These are phyloP conservation scores for Cochlearius cochlearius DNA, from an alignment of 2,113 vertebrate genomes.

Conservation along the genomic window DNA sequence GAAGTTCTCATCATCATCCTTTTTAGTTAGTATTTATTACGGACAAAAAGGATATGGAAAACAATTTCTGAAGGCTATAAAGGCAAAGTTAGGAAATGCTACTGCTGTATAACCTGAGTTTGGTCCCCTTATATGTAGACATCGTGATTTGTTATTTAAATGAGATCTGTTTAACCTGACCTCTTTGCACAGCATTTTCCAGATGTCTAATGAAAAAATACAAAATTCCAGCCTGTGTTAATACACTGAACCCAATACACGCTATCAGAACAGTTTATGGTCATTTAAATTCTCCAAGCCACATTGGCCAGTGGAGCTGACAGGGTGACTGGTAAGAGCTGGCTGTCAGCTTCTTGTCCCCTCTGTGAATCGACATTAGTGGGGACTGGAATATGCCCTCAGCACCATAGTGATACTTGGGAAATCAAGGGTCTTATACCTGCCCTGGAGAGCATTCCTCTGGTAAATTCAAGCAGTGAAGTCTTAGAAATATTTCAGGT, in stretches of 20 bases:
- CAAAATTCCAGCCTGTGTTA: background rate
- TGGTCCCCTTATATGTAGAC: background rate
- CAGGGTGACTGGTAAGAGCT: background rate
- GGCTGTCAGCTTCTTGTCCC: background rate
- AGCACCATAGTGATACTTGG: accelerated
- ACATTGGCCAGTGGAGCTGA: background rate
- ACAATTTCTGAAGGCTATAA: background rate
- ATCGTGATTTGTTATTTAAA: background rate
- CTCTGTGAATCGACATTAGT: background rate
- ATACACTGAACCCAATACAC: background rate
- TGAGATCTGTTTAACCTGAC: background rate
- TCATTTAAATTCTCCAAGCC: background rate
- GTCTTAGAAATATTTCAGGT: background rate
- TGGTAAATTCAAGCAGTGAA: background rate
- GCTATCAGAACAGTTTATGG: background rate
- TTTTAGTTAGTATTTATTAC: background rate
- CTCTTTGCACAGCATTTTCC: background rate
- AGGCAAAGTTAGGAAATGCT: background rate
- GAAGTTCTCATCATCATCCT: background rate
- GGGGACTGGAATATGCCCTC: background rate
- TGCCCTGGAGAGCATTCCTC: background rate
- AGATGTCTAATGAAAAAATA: background rate
- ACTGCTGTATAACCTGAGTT: background rate
- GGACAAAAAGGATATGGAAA: background rate
- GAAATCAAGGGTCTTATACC: background rate